Percentiles rank a stretch among this genome's conserved stretches.
Conservation (phyloP, 2,888 invertebrate species). For the Norana najaformis region DNA sequence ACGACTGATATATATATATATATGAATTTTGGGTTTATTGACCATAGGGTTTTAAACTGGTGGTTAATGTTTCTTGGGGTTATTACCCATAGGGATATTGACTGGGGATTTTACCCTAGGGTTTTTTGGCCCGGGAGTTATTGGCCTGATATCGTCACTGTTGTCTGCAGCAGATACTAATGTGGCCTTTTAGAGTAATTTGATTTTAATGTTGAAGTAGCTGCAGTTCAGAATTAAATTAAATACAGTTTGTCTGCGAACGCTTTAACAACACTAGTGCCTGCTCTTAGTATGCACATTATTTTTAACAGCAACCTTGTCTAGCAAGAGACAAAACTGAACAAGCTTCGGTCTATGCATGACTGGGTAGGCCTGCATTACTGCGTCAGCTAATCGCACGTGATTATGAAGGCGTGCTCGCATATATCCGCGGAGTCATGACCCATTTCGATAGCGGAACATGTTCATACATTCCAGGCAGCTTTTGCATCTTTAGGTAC, state of each 20-base stretch:
- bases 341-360: background rate
- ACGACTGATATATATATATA: too few relatives aligned
- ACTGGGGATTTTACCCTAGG: too few relatives aligned
- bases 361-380: background rate
- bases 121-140: too few relatives aligned
- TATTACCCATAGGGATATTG: too few relatives aligned
- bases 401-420: too few relatives aligned
- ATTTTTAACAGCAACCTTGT: background rate
- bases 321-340: background rate
- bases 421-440: background rate
- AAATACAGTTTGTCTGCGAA: background rate
- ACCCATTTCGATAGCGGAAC: constrained; percentile 7
- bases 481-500: background rate
- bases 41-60: too few relatives aligned
- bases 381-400: too few relatives aligned
- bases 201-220: background rate
- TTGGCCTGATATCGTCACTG: too few relatives aligned
- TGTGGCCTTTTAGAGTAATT: background rate
- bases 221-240: background rate
- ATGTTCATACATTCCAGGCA: background rate
- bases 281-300: background rate
- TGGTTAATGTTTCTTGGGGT: too few relatives aligned
- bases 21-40: too few relatives aligned
- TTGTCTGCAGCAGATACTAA: too few relatives aligned
- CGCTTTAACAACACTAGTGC: background rate